These are phyloP conservation scores for Eristalis intricaria DNA, from an alignment of 2,888 invertebrate genomes.

Conservation along the genomic window DNA sequence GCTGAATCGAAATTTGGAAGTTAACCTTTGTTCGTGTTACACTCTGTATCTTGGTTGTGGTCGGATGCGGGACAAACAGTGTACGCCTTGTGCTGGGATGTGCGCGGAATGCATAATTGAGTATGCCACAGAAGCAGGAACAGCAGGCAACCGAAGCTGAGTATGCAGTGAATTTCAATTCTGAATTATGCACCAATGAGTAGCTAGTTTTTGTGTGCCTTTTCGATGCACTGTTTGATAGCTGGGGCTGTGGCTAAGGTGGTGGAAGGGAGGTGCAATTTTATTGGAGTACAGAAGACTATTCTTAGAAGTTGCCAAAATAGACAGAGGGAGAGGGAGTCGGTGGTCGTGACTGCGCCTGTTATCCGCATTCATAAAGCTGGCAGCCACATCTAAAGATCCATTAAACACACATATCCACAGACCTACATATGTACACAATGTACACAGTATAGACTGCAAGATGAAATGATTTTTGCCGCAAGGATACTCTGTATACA, in stretches of 20 bases:
- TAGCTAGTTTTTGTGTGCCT: constrained; percentile 9
- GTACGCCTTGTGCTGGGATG: constrained; percentile 3
- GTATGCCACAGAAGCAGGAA: constrained; percentile 27
- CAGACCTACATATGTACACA: neutral
- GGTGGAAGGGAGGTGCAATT: neutral
- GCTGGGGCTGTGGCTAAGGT: neutral
- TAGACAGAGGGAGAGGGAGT: neutral
- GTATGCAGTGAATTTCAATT: constrained; percentile 61
- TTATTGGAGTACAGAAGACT: neutral
- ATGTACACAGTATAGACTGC: neutral
- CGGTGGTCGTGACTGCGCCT: constrained; percentile 2
- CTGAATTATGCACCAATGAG: constrained; percentile 54
- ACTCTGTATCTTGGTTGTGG: constrained; percentile 30
- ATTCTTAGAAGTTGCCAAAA: constrained; percentile 38
- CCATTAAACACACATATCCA: constrained; percentile 34
- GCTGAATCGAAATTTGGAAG: constrained; percentile 54
- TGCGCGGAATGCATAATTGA: constrained; percentile 65
- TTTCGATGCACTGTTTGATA: neutral
- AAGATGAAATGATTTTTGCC: constrained; percentile 64
- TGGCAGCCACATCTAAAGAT: constrained; percentile 45
- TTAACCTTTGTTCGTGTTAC: neutral
- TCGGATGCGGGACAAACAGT: constrained; percentile 34
- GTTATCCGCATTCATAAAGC: constrained; percentile 68
- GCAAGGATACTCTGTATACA: constrained; percentile 49
- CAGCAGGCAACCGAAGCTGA: neutral